Evolutionary conservation across 2,113 vertebrate genomes (phyloP).

Genomic region (Albula glossodonta): DNA sequence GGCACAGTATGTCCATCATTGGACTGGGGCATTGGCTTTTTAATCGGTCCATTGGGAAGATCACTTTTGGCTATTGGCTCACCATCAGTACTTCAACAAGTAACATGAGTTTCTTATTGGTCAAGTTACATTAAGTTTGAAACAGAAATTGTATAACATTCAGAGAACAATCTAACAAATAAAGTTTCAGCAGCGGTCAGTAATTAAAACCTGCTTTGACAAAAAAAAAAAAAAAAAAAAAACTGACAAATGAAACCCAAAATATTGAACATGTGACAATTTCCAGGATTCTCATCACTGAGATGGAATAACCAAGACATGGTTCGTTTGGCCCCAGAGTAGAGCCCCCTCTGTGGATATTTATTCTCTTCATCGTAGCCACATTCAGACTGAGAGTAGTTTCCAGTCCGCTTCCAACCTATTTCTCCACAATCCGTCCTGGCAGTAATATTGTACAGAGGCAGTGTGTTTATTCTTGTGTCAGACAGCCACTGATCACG

Average conservation of each 20-base stretch:
- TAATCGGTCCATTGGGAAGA: background rate
- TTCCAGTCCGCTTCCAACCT: slow-evolving; percentile 70
- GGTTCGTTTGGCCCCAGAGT: background rate
- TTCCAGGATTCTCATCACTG: background rate
- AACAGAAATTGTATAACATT: too few relatives aligned
- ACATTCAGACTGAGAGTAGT: slow-evolving; percentile 53
- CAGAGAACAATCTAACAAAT: too few relatives aligned
- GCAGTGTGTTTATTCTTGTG: slow-evolving; percentile 39
- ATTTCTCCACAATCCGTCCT: slow-evolving; percentile 43
- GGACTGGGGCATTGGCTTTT: background rate
- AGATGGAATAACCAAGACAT: background rate
- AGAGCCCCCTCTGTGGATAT: slow-evolving; percentile 59
- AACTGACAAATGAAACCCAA: background rate
- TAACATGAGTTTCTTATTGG: too few relatives aligned
- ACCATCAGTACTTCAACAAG: background rate
- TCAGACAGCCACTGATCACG: slow-evolving; percentile 17
- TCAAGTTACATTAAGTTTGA: too few relatives aligned
- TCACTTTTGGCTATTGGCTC: background rate
- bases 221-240: background rate
- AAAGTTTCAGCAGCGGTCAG: too few relatives aligned
- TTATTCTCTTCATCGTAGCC: slow-evolving; percentile 61
- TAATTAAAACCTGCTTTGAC: too few relatives aligned
- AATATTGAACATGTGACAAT: background rate
- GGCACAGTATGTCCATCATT: background rate
- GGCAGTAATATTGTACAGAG: slow-evolving; percentile 36